Evolutionary conservation across 2,888 invertebrate species (phyloP), one percentile per base, ranked within the genome.

Genomic region (Machimus atricapillus): DNA sequence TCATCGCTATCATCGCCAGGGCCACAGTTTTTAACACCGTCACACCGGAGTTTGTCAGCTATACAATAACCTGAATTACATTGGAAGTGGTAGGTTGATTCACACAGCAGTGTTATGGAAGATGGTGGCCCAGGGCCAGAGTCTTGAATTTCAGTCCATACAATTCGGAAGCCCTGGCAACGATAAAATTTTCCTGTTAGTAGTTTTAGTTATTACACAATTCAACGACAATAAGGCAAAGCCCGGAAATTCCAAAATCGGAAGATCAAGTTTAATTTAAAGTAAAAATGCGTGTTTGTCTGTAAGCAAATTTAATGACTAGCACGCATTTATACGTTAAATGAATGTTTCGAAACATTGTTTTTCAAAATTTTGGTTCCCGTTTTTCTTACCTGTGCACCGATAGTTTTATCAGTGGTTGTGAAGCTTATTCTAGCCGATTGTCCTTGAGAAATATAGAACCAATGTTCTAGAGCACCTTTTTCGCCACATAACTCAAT

Each of bases 351-450:
- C 1, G 2, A 14, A 43, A 43, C 14, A 43, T 43, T 43, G 2
- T 1, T 12, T 2, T 43, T 43, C 0, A 12, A 2, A 9, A 43
- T 12, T 43, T 43, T n/a, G n/a, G n/a, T n/a, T 43, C 3, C 31
- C 31, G 12, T 8, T 12, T 43, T 43, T 12, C 40, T 31, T 31
- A 31, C 93, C 92, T 91, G 95, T 90, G 97, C 97, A 89, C 98
- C 98, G 88, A 98, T 97, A 76, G 98, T 97, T 94, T 97, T 97
- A 93, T 98, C 97, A 88, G 98, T 97, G 91, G 97, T 97, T 92
- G 98, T 96, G 93, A 98, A 98, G 93, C 98, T 98, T 90, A 98
- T 94, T 92, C 97, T 95, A 93, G 98, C 96, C 89, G 96, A 95
- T 93, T 97, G 97, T 89, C 96, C 96, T 86, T 96, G 96, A 89